These are phyloP conservation scores for Lates calcarifer DNA, from an alignment of 2,113 vertebrate genomes.

Conservation along the genomic window DNA sequence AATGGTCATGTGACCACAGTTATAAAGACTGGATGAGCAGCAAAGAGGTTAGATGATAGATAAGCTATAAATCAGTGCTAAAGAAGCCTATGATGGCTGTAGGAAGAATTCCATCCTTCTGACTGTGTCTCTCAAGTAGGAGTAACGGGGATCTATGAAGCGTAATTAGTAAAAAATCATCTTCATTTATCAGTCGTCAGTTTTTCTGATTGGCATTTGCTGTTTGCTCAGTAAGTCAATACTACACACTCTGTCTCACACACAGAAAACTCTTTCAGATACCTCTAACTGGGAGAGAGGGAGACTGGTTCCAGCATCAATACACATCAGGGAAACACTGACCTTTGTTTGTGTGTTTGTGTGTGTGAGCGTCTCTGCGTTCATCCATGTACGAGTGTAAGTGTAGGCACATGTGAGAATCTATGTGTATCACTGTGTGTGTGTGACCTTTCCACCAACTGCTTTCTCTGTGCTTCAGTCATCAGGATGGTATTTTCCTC, in stretches of 20 bases:
- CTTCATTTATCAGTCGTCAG: background rate
- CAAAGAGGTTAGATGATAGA: background rate
- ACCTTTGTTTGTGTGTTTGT: slow-evolving; percentile 53
- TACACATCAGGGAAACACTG: slow-evolving; percentile 43
- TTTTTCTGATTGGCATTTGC: slow-evolving; percentile 3
- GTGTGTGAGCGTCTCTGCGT: background rate
- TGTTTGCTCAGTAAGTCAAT: slow-evolving; percentile 6
- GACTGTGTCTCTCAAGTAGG: background rate
- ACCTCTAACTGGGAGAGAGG: background rate
- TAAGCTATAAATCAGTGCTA: background rate
- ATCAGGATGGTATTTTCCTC: slow-evolving; percentile 25
- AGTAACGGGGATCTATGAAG: background rate
- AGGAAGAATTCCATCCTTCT: background rate
- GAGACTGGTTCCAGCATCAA: slow-evolving; percentile 12
- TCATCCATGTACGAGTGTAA: background rate
- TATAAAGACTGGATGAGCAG: slow-evolving; percentile 6
- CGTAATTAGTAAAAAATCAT: background rate
- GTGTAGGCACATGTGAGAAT: slow-evolving; percentile 1
- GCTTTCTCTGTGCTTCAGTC: slow-evolving; percentile 32
- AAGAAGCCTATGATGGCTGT: background rate
- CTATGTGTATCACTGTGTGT: background rate
- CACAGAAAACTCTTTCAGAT: slow-evolving; percentile 2
- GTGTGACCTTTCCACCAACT: slow-evolving; percentile 62
- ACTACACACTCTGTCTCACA: background rate
- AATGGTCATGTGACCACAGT: background rate